Evolutionary conservation across 2,888 invertebrate genomes (phyloP), one percentile per base, ranked within the genome.

Genomic region (Trilocha varians): DNA sequence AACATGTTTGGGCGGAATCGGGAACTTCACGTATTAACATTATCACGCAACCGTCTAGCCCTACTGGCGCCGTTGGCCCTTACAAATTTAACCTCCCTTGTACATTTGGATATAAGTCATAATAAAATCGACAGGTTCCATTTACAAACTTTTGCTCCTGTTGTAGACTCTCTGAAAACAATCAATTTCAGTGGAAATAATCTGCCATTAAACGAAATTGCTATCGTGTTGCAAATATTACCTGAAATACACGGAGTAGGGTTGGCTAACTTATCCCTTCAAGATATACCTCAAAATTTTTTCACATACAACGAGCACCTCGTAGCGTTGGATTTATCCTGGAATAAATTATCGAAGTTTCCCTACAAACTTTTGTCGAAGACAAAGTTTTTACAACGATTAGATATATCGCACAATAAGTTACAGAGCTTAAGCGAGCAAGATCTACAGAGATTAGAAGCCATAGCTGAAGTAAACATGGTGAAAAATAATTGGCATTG

Each of bases 331-430:
- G 93, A 94, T 77, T 75, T 94, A 56, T 93, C 93, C 25, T 89
- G 90, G 62, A 94, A 94, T 76, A 87, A 89, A 63, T 80, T 94
- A 43, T 79, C 75, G 1, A 82, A 76, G 38, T 80, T 92, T 53
- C 89, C 88, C 8, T 79, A 79, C 25, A 87, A 88, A 54, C 70
- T 88, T 37, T 67, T 92, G 1, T 73, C 80, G 2, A 86, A 88
- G 43, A 86, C 90, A 1, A 84, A 83, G 57, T 85, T 87, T 63
- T 69, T 91, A 38, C 80, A 89, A 65, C 87, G 87, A 55, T 72
- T 94, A 49, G 93, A 94, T 73, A 71, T 93, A 54, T 92, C 93
- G n/a, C 82, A 89, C 53, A 95, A 95, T 74, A 87, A 88, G 61
- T 77, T 94, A 52, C 87, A 88, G 51, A 89, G 90, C 35, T 75